Base-by-base conservation (phyloP, 2,888 invertebrate genomes). In the Leptothorax acervorum region DNA sequence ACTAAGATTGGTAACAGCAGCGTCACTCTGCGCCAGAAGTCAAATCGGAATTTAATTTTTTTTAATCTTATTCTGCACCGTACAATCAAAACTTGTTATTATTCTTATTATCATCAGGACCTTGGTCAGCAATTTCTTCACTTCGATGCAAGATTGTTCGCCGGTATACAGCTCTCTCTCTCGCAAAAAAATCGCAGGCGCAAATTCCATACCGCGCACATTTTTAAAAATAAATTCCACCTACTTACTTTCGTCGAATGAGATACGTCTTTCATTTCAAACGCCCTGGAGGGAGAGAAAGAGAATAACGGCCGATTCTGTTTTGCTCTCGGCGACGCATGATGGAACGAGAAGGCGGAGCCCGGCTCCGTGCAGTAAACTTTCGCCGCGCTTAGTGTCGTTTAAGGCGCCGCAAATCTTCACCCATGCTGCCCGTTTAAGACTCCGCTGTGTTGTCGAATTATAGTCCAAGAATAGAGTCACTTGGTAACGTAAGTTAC, bases 321-420 rank as follows among this genome's bases (percentile, higher is more conserved):
- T 65, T 65, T 39, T 53, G 23, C 39, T 15, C 2, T 51, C 28
- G 23, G 65, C 39, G 66, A 66, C 23, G 39, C 51, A 66, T 68
- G 60, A 42, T n/a, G 79, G 35, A 79, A 70, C 48, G 57, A 31
- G 55, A 79, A 70, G 45, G 57, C 48, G 71, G 74, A 62, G 87
- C 71, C 28, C 79, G 78, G 78, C 82, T 57, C 31, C 78, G 76
- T 39, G 84, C 86, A 88, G 87, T 88, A 89, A 91, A 91, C 86
- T 91, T 90, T 88, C 86, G 70, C 84, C 82, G 89, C 82, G 89
- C 84, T 83, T 75, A 88, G 88, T 88, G 89, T 91, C 90, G 88
- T 90, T 91, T 91, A 91, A 91, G 90, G 85, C 86, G 86, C 91
- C 88, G 87, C 91, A 90, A 91, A 91, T 91, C 91, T 91, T 76